Percentiles rank a stretch among this genome's conserved stretches.
Conservation (phyloP, 2,797 vertebrate species). For the Leuciscus waleckii region DNA sequence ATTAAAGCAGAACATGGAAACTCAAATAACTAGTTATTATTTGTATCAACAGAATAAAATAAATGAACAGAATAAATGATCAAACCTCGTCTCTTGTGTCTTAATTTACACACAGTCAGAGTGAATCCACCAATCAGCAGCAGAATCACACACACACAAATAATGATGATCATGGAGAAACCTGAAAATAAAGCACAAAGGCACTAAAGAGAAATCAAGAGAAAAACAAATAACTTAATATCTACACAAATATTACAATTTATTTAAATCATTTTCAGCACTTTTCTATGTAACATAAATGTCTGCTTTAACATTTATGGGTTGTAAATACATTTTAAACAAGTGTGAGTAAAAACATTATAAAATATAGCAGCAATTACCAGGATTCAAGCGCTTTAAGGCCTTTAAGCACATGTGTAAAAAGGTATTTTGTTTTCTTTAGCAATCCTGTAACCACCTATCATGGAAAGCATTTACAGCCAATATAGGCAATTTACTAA, state of each 20-base stretch:
- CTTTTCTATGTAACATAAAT: not conserved
- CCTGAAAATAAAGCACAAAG: not conserved
- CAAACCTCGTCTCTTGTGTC: constrained; percentile 3
- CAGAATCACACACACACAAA: constrained; percentile 11
- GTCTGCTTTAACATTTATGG: no score
- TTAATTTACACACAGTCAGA: not conserved
- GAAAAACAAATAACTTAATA: not conserved
- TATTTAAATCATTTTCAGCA: not conserved
- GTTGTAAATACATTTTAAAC: no score
- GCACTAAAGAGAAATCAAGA: not conserved
- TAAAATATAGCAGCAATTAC: no score
- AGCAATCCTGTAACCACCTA: no score
- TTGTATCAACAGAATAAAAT: not conserved
- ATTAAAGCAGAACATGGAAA: not conserved
- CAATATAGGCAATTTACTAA: no score
- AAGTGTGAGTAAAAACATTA: no score
- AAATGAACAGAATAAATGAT: not conserved
- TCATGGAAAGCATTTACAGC: no score
- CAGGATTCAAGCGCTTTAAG: no score
- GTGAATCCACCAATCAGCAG: not conserved
- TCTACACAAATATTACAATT: not conserved
- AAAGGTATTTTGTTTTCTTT: no score
- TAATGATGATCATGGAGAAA: constrained; percentile 16
- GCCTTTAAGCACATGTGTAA: no score
- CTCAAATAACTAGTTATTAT: not conserved